phyloP scores from a whole-genome alignment of 2,797 vertebrate genomes.

The Onychomys torridus region DNA sequence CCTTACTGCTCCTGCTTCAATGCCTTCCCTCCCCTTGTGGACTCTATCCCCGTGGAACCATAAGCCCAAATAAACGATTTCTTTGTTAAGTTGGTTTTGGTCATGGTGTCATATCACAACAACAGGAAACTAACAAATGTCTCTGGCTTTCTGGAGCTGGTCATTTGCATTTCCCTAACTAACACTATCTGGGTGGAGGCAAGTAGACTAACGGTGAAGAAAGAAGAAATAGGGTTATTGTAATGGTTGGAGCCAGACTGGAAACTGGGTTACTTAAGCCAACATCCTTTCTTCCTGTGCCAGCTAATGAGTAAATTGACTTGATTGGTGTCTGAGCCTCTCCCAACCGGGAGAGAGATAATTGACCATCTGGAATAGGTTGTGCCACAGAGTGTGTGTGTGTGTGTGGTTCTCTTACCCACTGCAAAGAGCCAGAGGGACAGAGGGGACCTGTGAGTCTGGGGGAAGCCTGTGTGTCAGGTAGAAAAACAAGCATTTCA shows the following conservation, averaged over 20 bases:
- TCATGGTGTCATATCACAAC: not conserved
- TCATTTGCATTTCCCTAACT: not conserved
- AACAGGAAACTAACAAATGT: not conserved
- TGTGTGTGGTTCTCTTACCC: not conserved
- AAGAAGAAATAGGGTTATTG: constrained; percentile 45
- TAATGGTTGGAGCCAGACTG: constrained; percentile 57
- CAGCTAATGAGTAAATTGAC: constrained; percentile 53
- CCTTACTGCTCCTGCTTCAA: not conserved
- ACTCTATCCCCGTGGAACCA: not conserved
- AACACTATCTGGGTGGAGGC: constrained; percentile 10
- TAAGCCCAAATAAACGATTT: not conserved
- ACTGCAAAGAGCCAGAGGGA: not conserved
- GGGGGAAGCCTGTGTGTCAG: not conserved
- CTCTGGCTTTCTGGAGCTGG: not conserved
- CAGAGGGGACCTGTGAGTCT: not conserved
- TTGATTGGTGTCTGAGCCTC: constrained; percentile 60
- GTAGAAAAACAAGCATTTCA: not conserved
- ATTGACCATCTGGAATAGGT: constrained; percentile 49
- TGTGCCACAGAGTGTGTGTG: not conserved
- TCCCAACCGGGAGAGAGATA: constrained; percentile 37
- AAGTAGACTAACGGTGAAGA: not conserved
- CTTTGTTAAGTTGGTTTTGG: not conserved
- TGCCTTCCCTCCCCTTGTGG: not conserved
- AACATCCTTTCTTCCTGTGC: constrained; percentile 6
- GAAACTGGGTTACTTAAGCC: constrained; percentile 60